A percentile compares a stretch with the other conserved stretches of the same genome.
Evolutionary conservation across 1,140 invertebrate species (phyloP).

Genomic region (Magallana gigas): DNA sequence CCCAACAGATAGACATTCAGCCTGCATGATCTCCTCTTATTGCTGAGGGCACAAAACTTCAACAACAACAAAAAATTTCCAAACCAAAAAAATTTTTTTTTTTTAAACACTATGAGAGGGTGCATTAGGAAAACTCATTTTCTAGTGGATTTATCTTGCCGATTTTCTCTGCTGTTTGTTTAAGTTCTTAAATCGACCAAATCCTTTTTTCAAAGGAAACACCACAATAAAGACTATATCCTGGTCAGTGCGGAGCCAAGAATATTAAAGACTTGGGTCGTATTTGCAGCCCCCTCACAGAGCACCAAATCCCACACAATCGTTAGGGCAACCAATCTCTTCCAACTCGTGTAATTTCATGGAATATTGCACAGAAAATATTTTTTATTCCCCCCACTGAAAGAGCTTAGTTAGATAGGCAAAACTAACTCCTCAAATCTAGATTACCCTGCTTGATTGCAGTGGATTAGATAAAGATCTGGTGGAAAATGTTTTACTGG

Average conservation of each 20-base stretch:
- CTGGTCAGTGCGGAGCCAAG: constrained; percentile 30
- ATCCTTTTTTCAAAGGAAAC: constrained; percentile 22
- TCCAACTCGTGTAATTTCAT: constrained; percentile 13
- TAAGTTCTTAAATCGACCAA: constrained; percentile 34
- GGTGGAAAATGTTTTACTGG: neutral
- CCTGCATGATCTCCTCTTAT: neutral
- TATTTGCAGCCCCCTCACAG: neutral
- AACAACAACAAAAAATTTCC: neutral
- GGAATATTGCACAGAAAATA: neutral
- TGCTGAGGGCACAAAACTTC: neutral
- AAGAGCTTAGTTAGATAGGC: neutral
- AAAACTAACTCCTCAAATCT: neutral
- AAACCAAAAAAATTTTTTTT: neutral
- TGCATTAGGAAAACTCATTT: constrained; percentile 38
- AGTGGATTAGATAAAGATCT: constrained; percentile 7
- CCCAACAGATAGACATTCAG: neutral
- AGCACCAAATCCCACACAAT: neutral
- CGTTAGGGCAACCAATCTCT: neutral
- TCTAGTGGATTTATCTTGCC: neutral
- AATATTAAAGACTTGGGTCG: constrained; percentile 13
- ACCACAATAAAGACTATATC: constrained; percentile 15
- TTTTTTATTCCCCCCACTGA: neutral
- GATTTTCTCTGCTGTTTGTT: constrained; percentile 16
- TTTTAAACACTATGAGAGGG: neutral
- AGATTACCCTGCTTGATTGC: constrained; percentile 13